These are phyloP conservation scores for Cremastinae sp. DNA, from an alignment of 2,888 invertebrate species.

Conservation along the genomic window DNA sequence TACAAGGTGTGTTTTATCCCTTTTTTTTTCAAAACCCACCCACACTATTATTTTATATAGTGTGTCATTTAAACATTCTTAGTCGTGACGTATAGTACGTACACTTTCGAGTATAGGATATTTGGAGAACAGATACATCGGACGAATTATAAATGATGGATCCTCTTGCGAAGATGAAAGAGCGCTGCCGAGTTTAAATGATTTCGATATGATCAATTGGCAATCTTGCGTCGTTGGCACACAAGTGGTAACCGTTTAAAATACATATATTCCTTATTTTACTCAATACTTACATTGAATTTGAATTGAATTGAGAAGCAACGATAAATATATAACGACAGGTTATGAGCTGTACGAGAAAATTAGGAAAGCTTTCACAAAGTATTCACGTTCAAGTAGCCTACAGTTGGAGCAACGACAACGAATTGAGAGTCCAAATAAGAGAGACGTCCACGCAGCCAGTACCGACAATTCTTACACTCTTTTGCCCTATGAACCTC, in stretches of 20 bases:
- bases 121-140: conserved; percentile 81
- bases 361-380: conserved; percentile 83
- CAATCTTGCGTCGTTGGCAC: conserved; percentile 69
- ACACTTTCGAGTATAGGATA: conserved; percentile 76
- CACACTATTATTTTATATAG: no score
- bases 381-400: conserved; percentile 81
- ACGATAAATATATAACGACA: no score
- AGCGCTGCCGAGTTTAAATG: conserved; percentile 68
- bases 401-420: conserved; percentile 81
- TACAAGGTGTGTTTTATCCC: conserved; percentile 79
- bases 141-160: conserved; percentile 82
- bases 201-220: conserved; percentile 82
- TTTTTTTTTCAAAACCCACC: no score
- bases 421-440: conserved; percentile 82
- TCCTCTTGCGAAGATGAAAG: conserved; percentile 79
- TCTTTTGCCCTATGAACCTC: conserved; percentile 84
- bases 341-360: no score
- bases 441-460: conserved; percentile 81
- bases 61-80: no score
- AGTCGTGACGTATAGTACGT: no score
- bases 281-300: no score
- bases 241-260: conserved; percentile 69
- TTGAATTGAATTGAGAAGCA: no score
- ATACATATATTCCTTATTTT: neutral
- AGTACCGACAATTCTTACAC: conserved; percentile 83